A percentile compares a stretch with the other conserved stretches of the same genome.
Conservation (phyloP, 1,140 invertebrate genomes). For the Psilanteris sp. region DNA sequence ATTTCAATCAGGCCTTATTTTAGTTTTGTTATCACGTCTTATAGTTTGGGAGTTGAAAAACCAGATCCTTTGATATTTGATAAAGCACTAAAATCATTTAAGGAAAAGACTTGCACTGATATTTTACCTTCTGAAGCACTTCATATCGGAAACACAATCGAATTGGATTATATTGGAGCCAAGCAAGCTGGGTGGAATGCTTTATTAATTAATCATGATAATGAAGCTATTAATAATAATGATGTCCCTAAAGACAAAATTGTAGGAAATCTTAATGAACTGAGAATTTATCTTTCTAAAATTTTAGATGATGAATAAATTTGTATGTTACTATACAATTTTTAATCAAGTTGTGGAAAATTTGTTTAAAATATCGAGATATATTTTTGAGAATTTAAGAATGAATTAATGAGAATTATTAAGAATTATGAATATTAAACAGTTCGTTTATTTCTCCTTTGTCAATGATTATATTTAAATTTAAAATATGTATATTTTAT, state of each 20-base stretch:
- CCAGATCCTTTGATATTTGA: conserved; percentile 88
- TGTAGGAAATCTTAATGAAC: conserved; percentile 65
- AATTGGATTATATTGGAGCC: conserved; percentile 89
- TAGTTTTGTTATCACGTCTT: conserved; percentile 90
- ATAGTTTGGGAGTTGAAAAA: conserved; percentile 86
- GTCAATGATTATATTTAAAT: too few species aligned
- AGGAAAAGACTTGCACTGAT: conserved; percentile 54
- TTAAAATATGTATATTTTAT: too few species aligned
- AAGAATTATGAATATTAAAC: too few species aligned
- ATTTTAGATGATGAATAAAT: conserved; percentile 15
- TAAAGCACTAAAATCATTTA: conserved; percentile 82
- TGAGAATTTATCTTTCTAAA: conserved; percentile 61
- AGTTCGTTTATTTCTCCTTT: too few species aligned
- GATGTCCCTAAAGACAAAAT: conserved; percentile 41
- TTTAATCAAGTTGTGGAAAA: too few species aligned
- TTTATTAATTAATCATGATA: conserved; percentile 81
- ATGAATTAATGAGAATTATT: too few species aligned
- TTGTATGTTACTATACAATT: too few species aligned
- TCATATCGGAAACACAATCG: conserved; percentile 89
- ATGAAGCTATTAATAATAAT: conserved; percentile 9
- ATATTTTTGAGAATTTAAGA: too few species aligned
- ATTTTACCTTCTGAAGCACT: conserved; percentile 83
- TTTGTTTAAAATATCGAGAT: too few species aligned
- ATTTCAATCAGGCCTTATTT: conserved; percentile 85
- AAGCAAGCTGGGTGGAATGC: conserved; percentile 87